Evolutionary conservation across 2,113 vertebrate genomes (phyloP), one percentile per base, ranked within the genome.

Genomic region (Mastomys coucha): DNA sequence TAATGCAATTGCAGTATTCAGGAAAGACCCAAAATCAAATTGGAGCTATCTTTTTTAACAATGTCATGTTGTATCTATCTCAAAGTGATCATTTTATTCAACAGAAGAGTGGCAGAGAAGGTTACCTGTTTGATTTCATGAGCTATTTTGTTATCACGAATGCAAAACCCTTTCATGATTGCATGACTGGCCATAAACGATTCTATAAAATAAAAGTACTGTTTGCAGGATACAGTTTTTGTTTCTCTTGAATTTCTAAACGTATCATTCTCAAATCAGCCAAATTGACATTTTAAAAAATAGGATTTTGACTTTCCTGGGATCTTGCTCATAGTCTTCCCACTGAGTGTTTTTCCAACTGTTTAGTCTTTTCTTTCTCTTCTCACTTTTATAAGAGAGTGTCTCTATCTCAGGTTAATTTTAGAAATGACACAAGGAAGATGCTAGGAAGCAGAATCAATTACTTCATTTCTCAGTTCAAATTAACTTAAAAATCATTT

Each of bases 401-500:
- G 5, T 75, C 80, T 97, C 60, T 58, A 91, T 96, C 88, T 60
- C 80, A 85, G 26, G 17, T 93, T 93, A 95, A 94, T 87, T 87
- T 93, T 82, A 96, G 39, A 95, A 85, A 72, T 76, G 73, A 91
- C 89, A 88, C 82, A 70, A 95, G 17, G 36, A 91, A 91, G 56
- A 93, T 70, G 94, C 80, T 67, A 67, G 11, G 87, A n/a, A 96
- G 82, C 92, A 97, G 90, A 88, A 90, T 80, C 53, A 90, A 91
- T 90, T 93, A 94, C 81, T 84, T 63, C 24, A 95, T 67, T 94
- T 45, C 95, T 92, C 17, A 81, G 49, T 76, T 17, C 69, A 91
- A 85, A 96, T 91, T 95, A 92, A 90, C n/a, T 84, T 92, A 84
- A 96, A 91, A 85, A 84, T 51, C 4, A 67, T 76, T 72, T 67